Evolutionary conservation across 1,140 invertebrate species (phyloP).

Genomic region (Polyergus mexicanus): DNA sequence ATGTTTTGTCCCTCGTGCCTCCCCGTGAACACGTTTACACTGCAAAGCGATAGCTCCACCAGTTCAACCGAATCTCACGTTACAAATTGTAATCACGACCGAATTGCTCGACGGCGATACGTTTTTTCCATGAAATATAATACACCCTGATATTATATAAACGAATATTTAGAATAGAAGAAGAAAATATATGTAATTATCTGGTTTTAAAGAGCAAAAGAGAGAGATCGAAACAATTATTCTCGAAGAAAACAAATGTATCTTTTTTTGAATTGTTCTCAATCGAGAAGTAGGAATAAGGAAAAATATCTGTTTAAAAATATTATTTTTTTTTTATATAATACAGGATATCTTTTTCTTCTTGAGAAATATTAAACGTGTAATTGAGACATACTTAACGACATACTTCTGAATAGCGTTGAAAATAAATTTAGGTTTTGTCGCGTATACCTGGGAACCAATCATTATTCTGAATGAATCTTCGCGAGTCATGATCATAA

Average conservation of each 20-base stretch:
- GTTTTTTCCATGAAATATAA: constrained; percentile 36
- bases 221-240: neutral
- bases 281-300: neutral
- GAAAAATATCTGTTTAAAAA: neutral
- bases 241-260: neutral
- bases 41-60: constrained; percentile 48
- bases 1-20: constrained; percentile 34
- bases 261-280: neutral
- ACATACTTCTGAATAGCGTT: constrained; percentile 7
- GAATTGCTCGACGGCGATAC: constrained; percentile 14
- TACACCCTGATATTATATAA: neutral
- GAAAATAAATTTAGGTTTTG: constrained; percentile 1
- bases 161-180: neutral
- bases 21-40: neutral
- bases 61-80: constrained; percentile 38
- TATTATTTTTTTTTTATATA: constrained; percentile 2
- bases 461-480: constrained; percentile 1
- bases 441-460: neutral
- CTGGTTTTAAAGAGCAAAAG: neutral
- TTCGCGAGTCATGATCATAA: constrained; percentile 14
- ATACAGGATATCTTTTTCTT: neutral
- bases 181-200: neutral
- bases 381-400: constrained; percentile 13
- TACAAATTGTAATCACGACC: constrained; percentile 43
- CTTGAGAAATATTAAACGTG: neutral